phyloP scores from a whole-genome alignment of 2,888 invertebrate genomes.

The Agonopterix arenella region DNA sequence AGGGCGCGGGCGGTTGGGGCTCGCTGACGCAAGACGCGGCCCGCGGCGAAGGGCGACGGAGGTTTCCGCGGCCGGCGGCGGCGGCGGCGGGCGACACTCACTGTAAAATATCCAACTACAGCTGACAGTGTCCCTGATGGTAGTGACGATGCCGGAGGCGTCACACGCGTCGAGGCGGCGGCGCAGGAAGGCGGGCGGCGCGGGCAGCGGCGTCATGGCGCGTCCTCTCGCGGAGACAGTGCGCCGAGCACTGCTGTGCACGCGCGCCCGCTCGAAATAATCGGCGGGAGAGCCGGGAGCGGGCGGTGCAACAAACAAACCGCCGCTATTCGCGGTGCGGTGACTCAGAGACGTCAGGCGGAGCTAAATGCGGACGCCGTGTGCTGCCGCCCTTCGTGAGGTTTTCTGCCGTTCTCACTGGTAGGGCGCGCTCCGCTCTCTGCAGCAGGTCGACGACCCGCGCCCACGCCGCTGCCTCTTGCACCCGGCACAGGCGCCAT shows the following conservation, averaged over 20 bases:
- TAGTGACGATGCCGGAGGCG: slow-evolving; percentile 76
- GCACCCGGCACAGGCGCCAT: slow-evolving; percentile 39
- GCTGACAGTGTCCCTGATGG: slow-evolving; percentile 81
- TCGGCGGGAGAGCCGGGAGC: slow-evolving; percentile 61
- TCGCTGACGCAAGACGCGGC: slow-evolving; percentile 29
- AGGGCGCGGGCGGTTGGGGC: slow-evolving; percentile 18
- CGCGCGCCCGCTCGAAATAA: slow-evolving; percentile 53
- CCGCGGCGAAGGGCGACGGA: slow-evolving; percentile 28
- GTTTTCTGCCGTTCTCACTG: slow-evolving; percentile 66
- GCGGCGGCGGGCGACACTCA: slow-evolving; percentile 60
- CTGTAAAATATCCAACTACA: slow-evolving; percentile 88
- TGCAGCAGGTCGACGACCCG: slow-evolving; percentile 69
- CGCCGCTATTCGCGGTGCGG: slow-evolving; percentile 68
- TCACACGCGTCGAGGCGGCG: slow-evolving; percentile 71
- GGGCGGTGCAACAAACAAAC: slow-evolving; percentile 73
- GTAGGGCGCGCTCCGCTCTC: slow-evolving; percentile 45
- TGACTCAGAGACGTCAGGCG: slow-evolving; percentile 71
- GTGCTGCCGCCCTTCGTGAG: slow-evolving; percentile 73
- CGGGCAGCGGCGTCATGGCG: slow-evolving; percentile 67
- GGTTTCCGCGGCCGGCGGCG: slow-evolving; percentile 16
- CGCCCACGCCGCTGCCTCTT: slow-evolving; percentile 54
- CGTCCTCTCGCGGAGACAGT: slow-evolving; percentile 45
- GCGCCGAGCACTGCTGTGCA: slow-evolving; percentile 16
- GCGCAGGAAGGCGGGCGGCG: slow-evolving; percentile 45
- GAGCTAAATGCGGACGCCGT: slow-evolving; percentile 74